These are phyloP conservation scores for Proales similis DNA, from an alignment of 1,140 invertebrate genomes.

Conservation along the genomic window DNA sequence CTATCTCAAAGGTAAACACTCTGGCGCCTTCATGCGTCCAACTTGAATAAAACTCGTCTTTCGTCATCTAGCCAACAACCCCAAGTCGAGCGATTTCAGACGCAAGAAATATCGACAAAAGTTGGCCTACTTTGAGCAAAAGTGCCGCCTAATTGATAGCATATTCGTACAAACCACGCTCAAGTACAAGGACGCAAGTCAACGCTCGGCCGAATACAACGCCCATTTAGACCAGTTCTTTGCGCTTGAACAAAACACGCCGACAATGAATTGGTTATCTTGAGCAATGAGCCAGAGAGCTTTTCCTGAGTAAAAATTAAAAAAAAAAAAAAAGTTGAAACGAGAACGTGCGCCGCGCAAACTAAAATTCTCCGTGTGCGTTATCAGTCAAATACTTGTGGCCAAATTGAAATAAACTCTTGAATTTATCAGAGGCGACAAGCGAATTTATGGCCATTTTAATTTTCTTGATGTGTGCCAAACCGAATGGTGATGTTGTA, in stretches of 20 bases:
- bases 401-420: too few relatives aligned
- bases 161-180: slow-evolving; percentile 51
- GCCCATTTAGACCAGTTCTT: slow-evolving; percentile 50
- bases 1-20: slow-evolving; percentile 40
- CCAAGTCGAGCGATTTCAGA: slow-evolving; percentile 51
- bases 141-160: slow-evolving; percentile 51
- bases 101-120: slow-evolving; percentile 52
- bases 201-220: slow-evolving; percentile 49
- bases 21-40: too few relatives aligned
- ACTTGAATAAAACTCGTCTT: slow-evolving; percentile 10
- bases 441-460: too few relatives aligned
- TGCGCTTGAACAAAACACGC: slow-evolving; percentile 38
- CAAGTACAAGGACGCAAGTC: slow-evolving; percentile 47
- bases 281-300: too few relatives aligned
- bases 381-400: too few relatives aligned
- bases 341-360: too few relatives aligned
- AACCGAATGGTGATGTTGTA: too few relatives aligned
- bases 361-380: too few relatives aligned
- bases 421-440: too few relatives aligned
- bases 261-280: slow-evolving; percentile 36
- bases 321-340: too few relatives aligned
- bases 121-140: slow-evolving; percentile 51
- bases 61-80: slow-evolving; percentile 49
- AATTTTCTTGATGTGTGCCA: too few relatives aligned
- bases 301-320: too few relatives aligned